Evolutionary conservation across 2,113 vertebrate species (phyloP).

Genomic region (Oryzias celebensis): DNA sequence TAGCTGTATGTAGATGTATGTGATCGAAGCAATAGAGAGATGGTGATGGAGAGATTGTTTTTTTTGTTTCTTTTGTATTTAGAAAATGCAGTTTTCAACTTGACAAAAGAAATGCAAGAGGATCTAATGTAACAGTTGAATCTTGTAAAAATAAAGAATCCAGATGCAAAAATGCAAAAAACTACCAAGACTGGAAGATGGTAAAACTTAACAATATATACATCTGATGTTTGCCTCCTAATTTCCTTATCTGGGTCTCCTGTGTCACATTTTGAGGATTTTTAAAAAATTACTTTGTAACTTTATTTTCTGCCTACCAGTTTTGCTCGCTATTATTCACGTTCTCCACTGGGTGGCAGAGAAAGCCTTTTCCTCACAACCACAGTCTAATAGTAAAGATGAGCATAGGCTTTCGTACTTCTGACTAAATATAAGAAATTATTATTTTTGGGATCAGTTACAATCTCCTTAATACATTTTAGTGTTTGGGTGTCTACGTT

Average conservation of each 20-base stretch:
- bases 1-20: conserved; percentile 68
- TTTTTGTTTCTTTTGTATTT: background rate
- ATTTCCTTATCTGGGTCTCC: conserved; percentile 27
- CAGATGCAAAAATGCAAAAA: conserved; percentile 9
- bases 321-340: conserved; percentile 20
- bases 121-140: conserved; percentile 19
- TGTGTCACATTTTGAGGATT: conserved; percentile 7
- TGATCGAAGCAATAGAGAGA: conserved; percentile 76
- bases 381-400: conserved; percentile 12
- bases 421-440: background rate
- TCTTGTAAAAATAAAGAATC: conserved; percentile 11
- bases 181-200: conserved; percentile 9
- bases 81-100: conserved; percentile 42
- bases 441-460: background rate
- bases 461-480: background rate
- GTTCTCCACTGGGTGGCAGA: conserved; percentile 53
- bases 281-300: background rate
- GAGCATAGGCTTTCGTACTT: conserved; percentile 7
- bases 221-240: conserved; percentile 24
- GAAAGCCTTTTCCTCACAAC: conserved; percentile 16
- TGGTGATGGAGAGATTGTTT: conserved; percentile 62
- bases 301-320: background rate
- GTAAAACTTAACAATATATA: conserved; percentile 15
- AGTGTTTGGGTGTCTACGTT: background rate
- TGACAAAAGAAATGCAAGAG: conserved; percentile 22